These are phyloP conservation scores for Nephrocerus scutellatus DNA, from an alignment of 2,888 invertebrate species.

Conservation along the genomic window DNA sequence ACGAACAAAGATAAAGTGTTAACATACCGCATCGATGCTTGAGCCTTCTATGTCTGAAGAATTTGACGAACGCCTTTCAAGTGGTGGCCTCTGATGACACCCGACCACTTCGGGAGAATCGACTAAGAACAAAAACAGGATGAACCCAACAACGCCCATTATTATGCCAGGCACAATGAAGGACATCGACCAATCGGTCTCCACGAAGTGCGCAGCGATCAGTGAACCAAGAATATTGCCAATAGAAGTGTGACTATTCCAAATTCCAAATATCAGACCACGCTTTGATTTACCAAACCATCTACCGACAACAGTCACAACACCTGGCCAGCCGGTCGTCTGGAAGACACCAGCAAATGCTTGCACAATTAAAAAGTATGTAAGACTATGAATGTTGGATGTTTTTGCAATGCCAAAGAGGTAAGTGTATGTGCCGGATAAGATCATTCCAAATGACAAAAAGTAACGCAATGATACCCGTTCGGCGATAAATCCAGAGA, in stretches of 20 bases:
- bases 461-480: constrained; percentile 85
- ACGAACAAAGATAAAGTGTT: too few species aligned
- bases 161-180: constrained; percentile 86
- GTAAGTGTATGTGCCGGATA: constrained; percentile 78
- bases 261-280: constrained; percentile 88
- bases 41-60: constrained; percentile 50
- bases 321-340: constrained; percentile 93
- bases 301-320: constrained; percentile 86
- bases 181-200: constrained; percentile 81
- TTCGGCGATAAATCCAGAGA: constrained; percentile 85
- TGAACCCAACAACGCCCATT: constrained; percentile 62
- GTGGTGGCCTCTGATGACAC: constrained; percentile 25
- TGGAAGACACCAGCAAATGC: constrained; percentile 80
- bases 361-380: constrained; percentile 80
- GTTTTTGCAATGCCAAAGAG: constrained; percentile 81
- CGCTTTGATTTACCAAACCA: constrained; percentile 93
- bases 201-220: constrained; percentile 83
- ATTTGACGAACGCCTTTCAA: constrained; percentile 26
- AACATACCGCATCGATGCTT: constrained; percentile 47
- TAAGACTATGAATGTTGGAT: constrained; percentile 70
- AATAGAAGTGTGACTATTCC: constrained; percentile 95
- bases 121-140: constrained; percentile 76
- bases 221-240: constrained; percentile 88
- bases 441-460: constrained; percentile 82
- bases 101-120: constrained; percentile 77